Evolutionary conservation across 2,113 vertebrate genomes (phyloP).

Genomic region (Ptychochromis oligacanthus): DNA sequence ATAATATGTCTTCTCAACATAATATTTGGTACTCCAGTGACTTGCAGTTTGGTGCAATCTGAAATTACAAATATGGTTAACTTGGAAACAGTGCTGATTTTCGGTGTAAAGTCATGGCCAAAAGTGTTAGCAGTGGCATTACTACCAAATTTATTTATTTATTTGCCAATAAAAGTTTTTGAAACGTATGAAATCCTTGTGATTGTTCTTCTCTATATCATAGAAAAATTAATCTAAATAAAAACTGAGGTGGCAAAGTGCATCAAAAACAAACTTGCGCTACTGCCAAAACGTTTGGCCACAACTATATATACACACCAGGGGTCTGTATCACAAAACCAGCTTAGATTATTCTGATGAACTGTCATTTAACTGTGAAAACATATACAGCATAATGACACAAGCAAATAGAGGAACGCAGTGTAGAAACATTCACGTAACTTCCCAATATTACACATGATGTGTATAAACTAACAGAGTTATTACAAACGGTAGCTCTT

Average conservation of each 20-base stretch:
- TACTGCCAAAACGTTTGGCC: no score
- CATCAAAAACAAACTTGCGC: no score
- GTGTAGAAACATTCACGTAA: not conserved
- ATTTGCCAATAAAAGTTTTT: no score
- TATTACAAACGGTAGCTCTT: not conserved
- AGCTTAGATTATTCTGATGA: not conserved
- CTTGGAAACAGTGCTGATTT: not conserved
- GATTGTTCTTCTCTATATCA: no score
- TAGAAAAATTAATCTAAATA: no score
- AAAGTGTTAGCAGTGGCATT: no score
- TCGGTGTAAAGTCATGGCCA: not conserved
- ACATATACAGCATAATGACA: not conserved
- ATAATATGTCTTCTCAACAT: not conserved
- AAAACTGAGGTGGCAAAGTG: no score
- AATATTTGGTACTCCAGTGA: not conserved
- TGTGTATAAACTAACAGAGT: not conserved
- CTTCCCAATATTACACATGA: not conserved
- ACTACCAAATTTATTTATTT: no score
- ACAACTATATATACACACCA: not conserved
- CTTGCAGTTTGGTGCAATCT: not conserved
- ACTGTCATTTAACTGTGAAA: not conserved
- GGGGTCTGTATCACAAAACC: constrained; percentile 5
- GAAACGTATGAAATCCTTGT: no score
- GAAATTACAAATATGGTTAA: not conserved
- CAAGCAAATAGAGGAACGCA: not conserved